phyloP scores from a whole-genome alignment of 2,113 vertebrate species.

The Perccottus glenii region DNA sequence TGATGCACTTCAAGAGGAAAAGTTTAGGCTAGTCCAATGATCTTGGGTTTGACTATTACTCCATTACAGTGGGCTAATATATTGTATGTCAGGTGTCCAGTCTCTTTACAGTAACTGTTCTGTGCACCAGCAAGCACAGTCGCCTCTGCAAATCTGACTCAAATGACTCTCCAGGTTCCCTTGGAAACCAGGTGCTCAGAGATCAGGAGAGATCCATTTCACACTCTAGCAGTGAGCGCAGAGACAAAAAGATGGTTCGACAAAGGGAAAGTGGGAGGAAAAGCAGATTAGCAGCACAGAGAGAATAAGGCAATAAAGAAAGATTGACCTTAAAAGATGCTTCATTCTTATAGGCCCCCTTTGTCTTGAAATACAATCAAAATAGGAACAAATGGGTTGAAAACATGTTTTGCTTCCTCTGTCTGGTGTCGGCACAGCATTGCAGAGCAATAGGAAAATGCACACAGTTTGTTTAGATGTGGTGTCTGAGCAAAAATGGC shows the following conservation, averaged over 20 bases:
- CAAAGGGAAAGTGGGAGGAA: constrained; percentile 67
- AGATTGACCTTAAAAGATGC: constrained; percentile 63
- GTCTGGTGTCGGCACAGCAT: constrained; percentile 28
- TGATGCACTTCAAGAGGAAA: constrained; percentile 70
- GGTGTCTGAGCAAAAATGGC: constrained; percentile 51
- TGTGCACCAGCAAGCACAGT: constrained; percentile 29
- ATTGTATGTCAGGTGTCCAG: constrained; percentile 53
- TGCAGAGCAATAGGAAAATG: constrained; percentile 6
- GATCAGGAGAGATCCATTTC: constrained; percentile 78
- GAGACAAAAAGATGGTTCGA: constrained; percentile 68
- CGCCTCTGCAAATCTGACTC: constrained; percentile 60
- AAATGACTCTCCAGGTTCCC: constrained; percentile 73
- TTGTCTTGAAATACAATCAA: constrained; percentile 46
- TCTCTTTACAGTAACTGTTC: constrained; percentile 40
- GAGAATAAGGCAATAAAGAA: constrained; percentile 19
- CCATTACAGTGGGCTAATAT: constrained; percentile 37
- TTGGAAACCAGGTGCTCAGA: constrained; percentile 79
- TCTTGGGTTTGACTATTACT: constrained; percentile 44
- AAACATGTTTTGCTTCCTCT: constrained; percentile 30
- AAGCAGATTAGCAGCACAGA: constrained; percentile 50
- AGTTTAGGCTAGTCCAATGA: constrained; percentile 52
- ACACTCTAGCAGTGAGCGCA: constrained; percentile 70
- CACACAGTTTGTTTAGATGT: constrained; percentile 46
- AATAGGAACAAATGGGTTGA: constrained; percentile 45
- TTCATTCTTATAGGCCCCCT: constrained; percentile 25